Evolutionary conservation across 2,888 invertebrate genomes (phyloP).

Genomic region (Caenorhabditis wallacei): DNA sequence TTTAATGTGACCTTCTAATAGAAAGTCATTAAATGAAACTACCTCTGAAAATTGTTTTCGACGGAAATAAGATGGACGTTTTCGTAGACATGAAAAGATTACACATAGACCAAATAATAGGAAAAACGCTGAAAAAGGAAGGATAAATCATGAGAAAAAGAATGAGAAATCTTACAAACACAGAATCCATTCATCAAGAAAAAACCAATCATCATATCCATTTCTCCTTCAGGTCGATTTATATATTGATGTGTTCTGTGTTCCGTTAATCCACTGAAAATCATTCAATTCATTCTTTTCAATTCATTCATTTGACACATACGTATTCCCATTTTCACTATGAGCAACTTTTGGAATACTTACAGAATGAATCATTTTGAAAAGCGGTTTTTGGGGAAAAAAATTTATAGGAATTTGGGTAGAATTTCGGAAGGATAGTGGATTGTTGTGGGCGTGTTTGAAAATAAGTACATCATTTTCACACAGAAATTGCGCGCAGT

Average conservation of each 20-base stretch:
- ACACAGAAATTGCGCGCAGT: constrained; percentile 40
- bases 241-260: constrained; percentile 65
- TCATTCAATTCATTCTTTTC: background rate
- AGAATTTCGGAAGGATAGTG: constrained; percentile 11
- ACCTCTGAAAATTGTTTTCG: constrained; percentile 50
- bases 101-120: constrained; percentile 79
- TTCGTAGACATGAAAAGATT: constrained; percentile 78
- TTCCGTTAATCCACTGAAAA: constrained; percentile 58
- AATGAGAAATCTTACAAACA: constrained; percentile 71
- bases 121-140: constrained; percentile 77
- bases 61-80: constrained; percentile 58
- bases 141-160: background rate
- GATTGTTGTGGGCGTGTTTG: constrained; percentile 33
- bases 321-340: constrained; percentile 34
- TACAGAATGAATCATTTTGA: constrained; percentile 46
- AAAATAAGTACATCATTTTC: constrained; percentile 43
- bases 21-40: background rate
- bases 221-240: constrained; percentile 75
- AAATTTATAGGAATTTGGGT: constrained; percentile 37
- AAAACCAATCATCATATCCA: constrained; percentile 82
- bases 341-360: constrained; percentile 45
- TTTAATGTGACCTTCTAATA: no score
- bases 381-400: background rate
- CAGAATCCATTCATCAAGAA: constrained; percentile 82
- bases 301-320: background rate